Conservation (phyloP, 2,888 invertebrate species). For the Frankliniella fusca region DNA sequence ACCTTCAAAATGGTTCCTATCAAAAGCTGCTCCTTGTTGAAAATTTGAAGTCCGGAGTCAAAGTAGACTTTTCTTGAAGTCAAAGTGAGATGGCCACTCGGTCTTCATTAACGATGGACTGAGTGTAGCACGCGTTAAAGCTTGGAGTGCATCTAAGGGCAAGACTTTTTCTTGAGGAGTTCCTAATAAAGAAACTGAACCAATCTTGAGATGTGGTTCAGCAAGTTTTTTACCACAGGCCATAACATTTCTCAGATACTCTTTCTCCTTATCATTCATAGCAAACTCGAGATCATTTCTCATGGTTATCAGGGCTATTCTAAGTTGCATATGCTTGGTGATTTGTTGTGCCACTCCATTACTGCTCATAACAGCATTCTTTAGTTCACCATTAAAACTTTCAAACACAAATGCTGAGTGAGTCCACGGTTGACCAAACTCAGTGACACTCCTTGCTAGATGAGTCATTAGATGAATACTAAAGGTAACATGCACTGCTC, state of each 20-base stretch:
- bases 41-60: too few relatives aligned
- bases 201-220: not conserved
- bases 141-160: too few relatives aligned
- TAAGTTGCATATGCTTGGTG: not conserved
- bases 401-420: not conserved
- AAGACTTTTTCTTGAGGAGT: not conserved
- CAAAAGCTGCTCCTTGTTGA: too few relatives aligned
- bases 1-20: too few relatives aligned
- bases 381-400: not conserved
- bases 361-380: not conserved
- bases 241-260: not conserved
- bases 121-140: too few relatives aligned
- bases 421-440: not conserved
- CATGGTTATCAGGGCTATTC: not conserved
- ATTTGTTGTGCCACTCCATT: not conserved
- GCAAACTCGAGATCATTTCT: not conserved
- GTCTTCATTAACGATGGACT: too few relatives aligned
- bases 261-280: not conserved
- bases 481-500: not conserved
- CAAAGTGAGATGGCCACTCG: too few relatives aligned
- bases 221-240: not conserved
- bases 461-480: not conserved
- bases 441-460: not conserved
- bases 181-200: not conserved
- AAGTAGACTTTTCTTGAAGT: too few relatives aligned